Base-by-base conservation (phyloP, 2,113 vertebrate genomes). In the Sander lucioperca region DNA sequence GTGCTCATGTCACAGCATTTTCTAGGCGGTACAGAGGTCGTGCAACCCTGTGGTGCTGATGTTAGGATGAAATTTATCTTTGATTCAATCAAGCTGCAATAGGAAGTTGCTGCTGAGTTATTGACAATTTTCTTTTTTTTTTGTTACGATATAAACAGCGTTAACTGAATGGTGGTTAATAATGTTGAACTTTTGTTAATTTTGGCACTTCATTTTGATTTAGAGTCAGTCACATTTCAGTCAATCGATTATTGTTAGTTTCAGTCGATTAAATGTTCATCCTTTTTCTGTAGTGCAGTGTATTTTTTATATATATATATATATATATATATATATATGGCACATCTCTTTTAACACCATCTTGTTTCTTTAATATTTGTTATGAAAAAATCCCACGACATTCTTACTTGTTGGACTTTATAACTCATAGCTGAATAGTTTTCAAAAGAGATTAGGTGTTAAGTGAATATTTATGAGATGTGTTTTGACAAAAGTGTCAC, bases 1-100 rank as follows among this genome's bases (percentile, higher is more conserved):
- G 88, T 89, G 84, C 86, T 87, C 66, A 27, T 91, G 91, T 92
- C 88, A 62, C 86, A 88, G 86, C 48, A 53, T 92, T 92, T 93
- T 89, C 82, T 83, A 74, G 61, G 76, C 78, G 86, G 85, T 79
- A 68, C 79, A 67, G 86, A 82, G 90, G 92, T 91, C 84, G 36
- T 13, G 33, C 25, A 84, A 84, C 84, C 64, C 79, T 71, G 76
- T 67, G 72, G 69, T 65, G 66, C 80, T 50, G 70, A 77, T 59
- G 63, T 50, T 47, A 5, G 48, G 57, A 54, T 88, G 64, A 64
- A 85, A 87, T 88, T 77, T 74, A 78, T 58, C 84, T 89, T 80
- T 89, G 78, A 89, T 87, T 89, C 75, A 85, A 68, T 91, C 80
- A n/a, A 43, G 69, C 72, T 54, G 43, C 25, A 14, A 33, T 2